phyloP scores from a whole-genome alignment of 2,113 vertebrate species.

The Crotalus helleri region DNA sequence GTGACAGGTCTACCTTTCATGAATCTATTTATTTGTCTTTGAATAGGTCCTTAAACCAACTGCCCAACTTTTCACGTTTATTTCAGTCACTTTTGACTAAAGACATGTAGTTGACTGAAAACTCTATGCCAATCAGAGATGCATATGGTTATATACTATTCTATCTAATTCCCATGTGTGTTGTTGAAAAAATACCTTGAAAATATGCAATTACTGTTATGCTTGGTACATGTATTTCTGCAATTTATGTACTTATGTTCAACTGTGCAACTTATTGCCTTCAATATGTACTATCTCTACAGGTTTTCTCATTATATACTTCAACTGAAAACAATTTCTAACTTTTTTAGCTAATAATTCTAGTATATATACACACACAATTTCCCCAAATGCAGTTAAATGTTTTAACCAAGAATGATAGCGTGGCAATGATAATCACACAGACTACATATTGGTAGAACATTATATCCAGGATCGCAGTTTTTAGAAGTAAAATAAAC shows the following conservation, averaged over 20 bases:
- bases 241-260: background rate
- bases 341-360: background rate
- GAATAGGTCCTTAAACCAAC: background rate
- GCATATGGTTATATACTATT: background rate
- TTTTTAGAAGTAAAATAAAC: background rate
- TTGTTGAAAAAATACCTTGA: background rate
- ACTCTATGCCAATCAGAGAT: background rate
- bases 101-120: background rate
- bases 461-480: background rate
- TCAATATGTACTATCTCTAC: background rate
- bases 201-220: background rate
- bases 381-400: background rate
- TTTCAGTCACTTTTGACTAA: background rate
- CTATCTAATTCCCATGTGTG: background rate
- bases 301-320: background rate
- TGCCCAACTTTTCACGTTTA: background rate
- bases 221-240: background rate
- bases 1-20: background rate
- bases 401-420: background rate
- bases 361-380: background rate
- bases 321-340: background rate
- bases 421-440: background rate
- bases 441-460: background rate
- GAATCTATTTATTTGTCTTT: background rate
- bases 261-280: background rate